These are phyloP conservation scores for Trichomalopsis sarcophagae DNA, from an alignment of 1,140 invertebrate genomes.

Conservation along the genomic window DNA sequence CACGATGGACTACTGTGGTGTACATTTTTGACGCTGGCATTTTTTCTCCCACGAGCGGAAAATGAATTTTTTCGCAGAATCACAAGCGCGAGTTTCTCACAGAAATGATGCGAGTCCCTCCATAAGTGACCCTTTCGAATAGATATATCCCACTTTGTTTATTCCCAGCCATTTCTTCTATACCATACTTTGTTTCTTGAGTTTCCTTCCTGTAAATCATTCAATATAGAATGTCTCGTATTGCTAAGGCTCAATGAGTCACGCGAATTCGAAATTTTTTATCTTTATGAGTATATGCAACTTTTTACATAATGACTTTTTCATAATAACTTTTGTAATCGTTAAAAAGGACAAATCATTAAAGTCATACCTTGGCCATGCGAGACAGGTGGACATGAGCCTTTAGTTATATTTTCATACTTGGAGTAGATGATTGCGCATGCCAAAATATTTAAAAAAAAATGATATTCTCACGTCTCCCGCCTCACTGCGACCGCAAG, in stretches of 20 bases:
- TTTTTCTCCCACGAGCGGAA: background rate
- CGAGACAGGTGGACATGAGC: conserved; percentile 71
- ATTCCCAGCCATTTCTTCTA: conserved; percentile 11
- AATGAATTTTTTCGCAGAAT: conserved; percentile 25
- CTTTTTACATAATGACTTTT: background rate
- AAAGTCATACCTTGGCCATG: conserved; percentile 58
- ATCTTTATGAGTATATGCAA: background rate
- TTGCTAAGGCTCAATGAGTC: conserved; percentile 33
- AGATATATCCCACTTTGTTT: conserved; percentile 16
- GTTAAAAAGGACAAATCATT: background rate
- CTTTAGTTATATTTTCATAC: conserved; percentile 73
- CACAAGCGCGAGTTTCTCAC: conserved; percentile 26
- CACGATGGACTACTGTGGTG: background rate
- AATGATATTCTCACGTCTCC: conserved; percentile 74
- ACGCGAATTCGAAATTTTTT: conserved; percentile 31
- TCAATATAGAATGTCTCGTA: conserved; percentile 49
- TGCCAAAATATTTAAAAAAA: conserved; percentile 64
- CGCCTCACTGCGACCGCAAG: conserved; percentile 73
- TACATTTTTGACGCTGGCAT: conserved; percentile 19
- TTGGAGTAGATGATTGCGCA: conserved; percentile 75
- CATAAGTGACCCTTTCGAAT: background rate
- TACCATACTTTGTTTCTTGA: conserved; percentile 34
- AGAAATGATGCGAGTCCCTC: background rate
- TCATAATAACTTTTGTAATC: background rate
- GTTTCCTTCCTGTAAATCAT: conserved; percentile 43